These are phyloP conservation scores for Actenoides hombroni DNA, from an alignment of 2,113 vertebrate species.

Conservation along the genomic window DNA sequence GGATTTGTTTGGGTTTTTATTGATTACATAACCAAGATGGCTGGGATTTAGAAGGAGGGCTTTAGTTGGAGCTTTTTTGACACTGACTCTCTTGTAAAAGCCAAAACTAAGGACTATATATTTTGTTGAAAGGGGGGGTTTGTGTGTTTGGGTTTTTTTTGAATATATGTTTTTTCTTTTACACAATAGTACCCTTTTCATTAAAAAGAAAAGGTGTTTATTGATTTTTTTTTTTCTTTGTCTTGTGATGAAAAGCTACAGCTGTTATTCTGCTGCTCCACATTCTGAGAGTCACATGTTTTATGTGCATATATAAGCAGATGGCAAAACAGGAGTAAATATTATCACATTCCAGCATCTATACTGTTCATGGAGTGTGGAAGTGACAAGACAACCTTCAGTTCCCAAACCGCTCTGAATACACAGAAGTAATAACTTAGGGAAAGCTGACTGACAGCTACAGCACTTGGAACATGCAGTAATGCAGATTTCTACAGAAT, in stretches of 20 bases:
- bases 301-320: conserved; percentile 27
- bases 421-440: neutral
- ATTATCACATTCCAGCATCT: neutral
- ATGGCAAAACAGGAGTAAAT: conserved; percentile 50
- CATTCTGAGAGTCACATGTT: neutral
- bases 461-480: neutral
- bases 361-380: neutral
- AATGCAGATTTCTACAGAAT: neutral
- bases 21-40: neutral
- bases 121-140: neutral
- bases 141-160: neutral
- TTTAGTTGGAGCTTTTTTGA: neutral
- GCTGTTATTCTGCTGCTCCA: neutral
- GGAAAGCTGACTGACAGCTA: neutral
- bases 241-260: neutral
- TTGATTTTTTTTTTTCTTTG: neutral
- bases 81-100: neutral
- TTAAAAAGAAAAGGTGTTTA: neutral
- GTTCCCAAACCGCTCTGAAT: conserved; percentile 22
- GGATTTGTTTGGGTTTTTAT: neutral
- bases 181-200: neutral
- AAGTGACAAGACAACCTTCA: conserved; percentile 1
- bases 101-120: neutral
- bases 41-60: neutral
- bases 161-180: neutral